These are phyloP conservation scores for Apogon hyalosoma DNA, from an alignment of 2,797 vertebrate genomes.

Conservation along the genomic window DNA sequence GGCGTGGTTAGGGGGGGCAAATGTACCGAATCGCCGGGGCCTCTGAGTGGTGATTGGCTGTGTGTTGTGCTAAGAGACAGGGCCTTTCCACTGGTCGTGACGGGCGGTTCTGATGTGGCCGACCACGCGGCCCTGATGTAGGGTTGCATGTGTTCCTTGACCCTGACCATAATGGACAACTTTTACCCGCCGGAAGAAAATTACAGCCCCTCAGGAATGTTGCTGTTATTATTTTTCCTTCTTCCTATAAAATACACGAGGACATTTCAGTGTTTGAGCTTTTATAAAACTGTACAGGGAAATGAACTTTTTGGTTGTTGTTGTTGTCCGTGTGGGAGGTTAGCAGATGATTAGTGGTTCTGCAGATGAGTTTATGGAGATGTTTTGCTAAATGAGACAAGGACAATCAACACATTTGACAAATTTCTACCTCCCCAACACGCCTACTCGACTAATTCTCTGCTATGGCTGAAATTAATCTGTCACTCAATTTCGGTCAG, in stretches of 20 bases:
- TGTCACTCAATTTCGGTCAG: slow-evolving; percentile 37
- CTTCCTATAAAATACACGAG: slow-evolving; percentile 80
- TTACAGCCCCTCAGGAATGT: slow-evolving; percentile 88
- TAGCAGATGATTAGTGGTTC: slow-evolving; percentile 63
- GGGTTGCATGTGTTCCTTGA: slow-evolving; percentile 87
- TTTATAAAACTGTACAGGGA: slow-evolving; percentile 75
- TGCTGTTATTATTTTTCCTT: slow-evolving; percentile 87
- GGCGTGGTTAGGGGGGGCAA: slow-evolving; percentile 83
- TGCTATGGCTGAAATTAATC: slow-evolving; percentile 16
- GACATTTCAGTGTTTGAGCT: slow-evolving; percentile 76
- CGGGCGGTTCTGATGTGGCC: slow-evolving; percentile 85
- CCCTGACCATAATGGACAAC: slow-evolving; percentile 88
- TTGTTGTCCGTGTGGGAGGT: slow-evolving; percentile 66
- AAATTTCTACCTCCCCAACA: slow-evolving; percentile 69
- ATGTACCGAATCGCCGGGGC: slow-evolving; percentile 73
- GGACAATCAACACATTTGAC: slow-evolving; percentile 71
- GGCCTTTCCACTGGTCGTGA: slow-evolving; percentile 85
- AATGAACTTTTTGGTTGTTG: slow-evolving; percentile 63
- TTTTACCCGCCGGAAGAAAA: slow-evolving; percentile 87
- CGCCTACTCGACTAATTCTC: slow-evolving; percentile 60
- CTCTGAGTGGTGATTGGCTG: slow-evolving; percentile 78
- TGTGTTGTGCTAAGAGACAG: slow-evolving; percentile 81
- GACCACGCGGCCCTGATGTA: slow-evolving; percentile 82
- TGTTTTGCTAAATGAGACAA: slow-evolving; percentile 67
- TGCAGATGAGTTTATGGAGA: slow-evolving; percentile 63